Base-by-base conservation (phyloP, 2,797 vertebrate species). In the Epinephelus coioides region DNA sequence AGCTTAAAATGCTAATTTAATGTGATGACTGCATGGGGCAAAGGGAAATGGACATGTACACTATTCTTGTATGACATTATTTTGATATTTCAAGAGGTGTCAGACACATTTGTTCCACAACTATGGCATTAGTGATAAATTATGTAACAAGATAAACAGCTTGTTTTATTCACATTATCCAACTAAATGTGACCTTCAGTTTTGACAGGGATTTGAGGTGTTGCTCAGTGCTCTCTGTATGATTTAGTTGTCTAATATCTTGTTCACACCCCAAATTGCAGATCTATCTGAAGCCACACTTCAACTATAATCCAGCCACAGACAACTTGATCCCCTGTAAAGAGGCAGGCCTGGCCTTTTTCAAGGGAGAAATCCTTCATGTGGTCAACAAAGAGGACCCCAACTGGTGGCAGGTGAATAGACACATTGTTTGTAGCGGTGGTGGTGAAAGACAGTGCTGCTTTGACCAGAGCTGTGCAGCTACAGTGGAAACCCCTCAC, bases 371-470 rank as follows among this genome's bases (percentile, higher is more conserved):
- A 90, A 96, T 99, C 91, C 96, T 99, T 87, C 98, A 99, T 88
- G 97, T 99, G 59, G 98, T 99, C 69, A 99, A 99, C 93, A 97
- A 96, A 81, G 98, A 99, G 93, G 98, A 99, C 91, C 94, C 98
- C 72, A 99, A 98, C 89, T 99, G 98, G 98, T 99, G 98, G 98
- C 98, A 99, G 97, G 98, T 99, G 88, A 91, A 96, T 93, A 73
- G 12, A 44, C 6, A 19, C 8, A 23, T 25, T 9, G 38, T 46
- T 30, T 30, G 57, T 14, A 10, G 62, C 12, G 3, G 21, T n/a
- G 15, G 10, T 57, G 4, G 8, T 57, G 6, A 23, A 56, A 2
- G 2, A 7, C 14, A 12, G 25, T 2, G 25, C 13, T 55, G 50
- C 51, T 46, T 55, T 3, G 6, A 55, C 13, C 1, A 44, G 34